These are phyloP conservation scores for Polypterus bichir DNA, from an alignment of 2,113 vertebrate species.

Conservation along the genomic window DNA sequence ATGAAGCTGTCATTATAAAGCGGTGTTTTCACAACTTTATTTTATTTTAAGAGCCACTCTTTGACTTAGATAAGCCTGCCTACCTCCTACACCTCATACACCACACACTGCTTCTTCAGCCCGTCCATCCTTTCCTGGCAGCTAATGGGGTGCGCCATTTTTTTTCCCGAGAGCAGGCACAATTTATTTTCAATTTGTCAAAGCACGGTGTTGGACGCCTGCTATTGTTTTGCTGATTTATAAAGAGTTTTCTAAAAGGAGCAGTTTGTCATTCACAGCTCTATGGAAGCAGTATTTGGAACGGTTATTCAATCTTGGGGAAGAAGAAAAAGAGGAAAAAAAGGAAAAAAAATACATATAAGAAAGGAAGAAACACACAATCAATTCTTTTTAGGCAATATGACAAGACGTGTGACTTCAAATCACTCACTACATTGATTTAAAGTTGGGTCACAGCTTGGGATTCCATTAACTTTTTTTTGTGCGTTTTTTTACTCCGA, in stretches of 20 bases:
- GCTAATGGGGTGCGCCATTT: slow-evolving; percentile 48
- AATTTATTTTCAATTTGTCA: slow-evolving; percentile 66
- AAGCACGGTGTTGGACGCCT: slow-evolving; percentile 24
- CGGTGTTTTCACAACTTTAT: slow-evolving; percentile 20
- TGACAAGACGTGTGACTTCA: slow-evolving; percentile 43
- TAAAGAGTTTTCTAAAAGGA: slow-evolving; percentile 52
- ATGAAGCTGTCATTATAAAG: slow-evolving; percentile 16
- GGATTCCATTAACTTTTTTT: slow-evolving; percentile 47
- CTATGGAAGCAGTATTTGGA: slow-evolving; percentile 23
- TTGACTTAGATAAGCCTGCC: slow-evolving; percentile 47
- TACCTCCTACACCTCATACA: not conserved
- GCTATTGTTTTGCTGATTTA: slow-evolving; percentile 61
- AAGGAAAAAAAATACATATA: not conserved
- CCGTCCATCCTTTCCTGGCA: not conserved
- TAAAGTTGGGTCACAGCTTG: slow-evolving; percentile 28
- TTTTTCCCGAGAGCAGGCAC: slow-evolving; percentile 37
- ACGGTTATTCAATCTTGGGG: slow-evolving; percentile 16
- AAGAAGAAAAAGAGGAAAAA: not conserved
- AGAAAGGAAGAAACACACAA: slow-evolving; percentile 31
- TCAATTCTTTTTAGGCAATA: slow-evolving; percentile 45
- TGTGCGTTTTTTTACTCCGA: slow-evolving; percentile 33
- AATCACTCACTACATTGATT: slow-evolving; percentile 52
- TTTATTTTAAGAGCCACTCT: slow-evolving; percentile 24
- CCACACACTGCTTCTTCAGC: too few species aligned
- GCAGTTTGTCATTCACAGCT: slow-evolving; percentile 50